Base-by-base conservation (phyloP, 2,888 invertebrate genomes). In the Schizaphis graminum region DNA sequence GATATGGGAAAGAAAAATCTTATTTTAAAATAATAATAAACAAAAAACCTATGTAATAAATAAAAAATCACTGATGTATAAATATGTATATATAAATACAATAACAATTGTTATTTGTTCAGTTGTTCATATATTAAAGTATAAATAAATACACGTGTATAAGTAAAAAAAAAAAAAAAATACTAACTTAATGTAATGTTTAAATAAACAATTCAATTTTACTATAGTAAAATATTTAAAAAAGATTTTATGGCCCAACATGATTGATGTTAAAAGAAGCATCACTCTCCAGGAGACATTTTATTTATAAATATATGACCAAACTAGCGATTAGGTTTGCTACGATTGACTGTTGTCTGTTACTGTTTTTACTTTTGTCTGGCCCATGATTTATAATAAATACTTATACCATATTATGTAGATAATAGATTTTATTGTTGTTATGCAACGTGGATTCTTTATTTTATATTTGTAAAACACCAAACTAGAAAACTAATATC, bases 211-310 rank as follows among this genome's bases (percentile, higher is more conserved):
- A 7, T 57, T 89, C 10, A 5, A 41, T 89, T 89, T 89, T 41
- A 44, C 89, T 13, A 8, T 61, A 89, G 44, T 49, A 91, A 91
- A 67, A 91, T 49, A 26, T 91, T 35, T 49, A 35, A 49, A 91
- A 44, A 67, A 35, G 13, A 61, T 91, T 91, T 77, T 49, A 77
- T 13, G 16, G 49, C 26, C 24, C 49, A 3, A 44, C 89, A 56
- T 35, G 77, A 77, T 53, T 26, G 77, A 91, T 49, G 49, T 49
- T 49, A 49, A 91, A 91, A 67, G 49, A n/a, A 91, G 41, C 91
- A 35, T 91, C 49, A n/a, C 67, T 28, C 24, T 91, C 49, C 77
- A 53, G 77, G 91, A 91, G 77, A 35, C 49, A 77, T 77, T 77
- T 91, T 53, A 77, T 77, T 77, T 91, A 91, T 26, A 91, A 91